phyloP scores from a whole-genome alignment of 2,888 invertebrate species.

The Chrysodeixis includens region DNA sequence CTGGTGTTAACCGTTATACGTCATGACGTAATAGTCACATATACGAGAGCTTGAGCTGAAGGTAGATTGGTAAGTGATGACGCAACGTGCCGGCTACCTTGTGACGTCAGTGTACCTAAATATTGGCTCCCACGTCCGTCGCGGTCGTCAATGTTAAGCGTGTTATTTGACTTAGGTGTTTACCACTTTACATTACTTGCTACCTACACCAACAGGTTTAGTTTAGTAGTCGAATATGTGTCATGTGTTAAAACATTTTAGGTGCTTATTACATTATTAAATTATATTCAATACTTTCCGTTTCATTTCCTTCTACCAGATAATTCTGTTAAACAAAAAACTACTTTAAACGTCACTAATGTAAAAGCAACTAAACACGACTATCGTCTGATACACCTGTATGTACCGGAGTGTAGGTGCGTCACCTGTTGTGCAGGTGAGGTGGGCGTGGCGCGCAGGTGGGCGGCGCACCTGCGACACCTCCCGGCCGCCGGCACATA shows the following conservation, averaged over 20 bases:
- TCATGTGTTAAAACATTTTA: no score
- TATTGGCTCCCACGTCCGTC: neutral
- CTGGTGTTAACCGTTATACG: neutral
- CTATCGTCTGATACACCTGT: no score
- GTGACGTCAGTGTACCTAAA: neutral
- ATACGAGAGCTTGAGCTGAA: neutral
- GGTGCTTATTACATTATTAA: no score
- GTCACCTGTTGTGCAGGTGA: constrained; percentile 60
- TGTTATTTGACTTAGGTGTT: neutral
- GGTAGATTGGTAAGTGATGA: neutral
- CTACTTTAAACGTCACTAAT: no score
- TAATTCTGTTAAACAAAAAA: no score
- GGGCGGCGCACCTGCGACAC: constrained; percentile 63
- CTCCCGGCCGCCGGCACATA: constrained; percentile 53
- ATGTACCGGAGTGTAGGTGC: neutral
- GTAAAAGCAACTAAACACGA: no score
- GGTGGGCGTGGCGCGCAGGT: constrained; percentile 66
- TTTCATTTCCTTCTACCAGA: no score
- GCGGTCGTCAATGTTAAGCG: neutral
- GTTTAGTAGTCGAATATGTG: no score
- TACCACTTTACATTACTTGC: neutral
- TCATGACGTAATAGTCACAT: neutral
- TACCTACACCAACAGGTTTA: no score
- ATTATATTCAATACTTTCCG: no score
- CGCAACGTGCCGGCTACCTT: no score